Evolutionary conservation across 2,888 invertebrate species (phyloP), one percentile per base, ranked within the genome.

Genomic region (Monoplex corrugatus): DNA sequence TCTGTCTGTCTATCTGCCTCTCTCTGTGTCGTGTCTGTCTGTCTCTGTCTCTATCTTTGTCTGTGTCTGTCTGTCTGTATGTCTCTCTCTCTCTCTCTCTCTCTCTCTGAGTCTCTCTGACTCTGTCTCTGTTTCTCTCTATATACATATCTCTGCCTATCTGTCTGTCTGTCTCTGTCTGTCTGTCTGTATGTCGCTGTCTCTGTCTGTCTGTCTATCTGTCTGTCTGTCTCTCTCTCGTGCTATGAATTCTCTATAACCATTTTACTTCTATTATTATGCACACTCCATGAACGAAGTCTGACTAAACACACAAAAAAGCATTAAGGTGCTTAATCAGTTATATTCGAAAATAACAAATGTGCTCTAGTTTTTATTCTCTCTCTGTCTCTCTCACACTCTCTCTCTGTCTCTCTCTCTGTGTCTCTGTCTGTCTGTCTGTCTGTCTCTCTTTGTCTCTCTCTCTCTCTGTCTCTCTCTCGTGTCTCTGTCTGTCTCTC

Each of bases 171-270:
- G 57, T 57, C 57, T 57, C 19, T 50, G 50, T 13, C 19, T 50
- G 50, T 50, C 8, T 10, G 10, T 50, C 10, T 19, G 10, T 10
- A 13, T 50, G 50, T 50, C 19, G 50, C 19, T 50, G 19, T 50
- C 23, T 50, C 23, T 23, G 68, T 84, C 84, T 50, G n/a, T 84
- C 84, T 84, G 45, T 84, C 84, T 84, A n/a, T 84, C 84, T 84
- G 45, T 84, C 84, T 50, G n/a, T 75, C 87, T 88, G 68, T 85
- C 57, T 57, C 2, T 57, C 68, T 72, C 2, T 72, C n/a, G n/a
- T n/a, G n/a, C n/a, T n/a, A n/a, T n/a, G n/a, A n/a, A n/a, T n/a
- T n/a, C n/a, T n/a, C n/a, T n/a, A n/a, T n/a, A n/a, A n/a, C n/a
- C n/a, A n/a, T n/a, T n/a, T n/a, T n/a, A n/a, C n/a, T n/a, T n/a